A percentile compares a stretch with the other conserved stretches of the same genome.
Evolutionary conservation across 1,140 invertebrate genomes (phyloP).

Genomic region (Zophobas morio): DNA sequence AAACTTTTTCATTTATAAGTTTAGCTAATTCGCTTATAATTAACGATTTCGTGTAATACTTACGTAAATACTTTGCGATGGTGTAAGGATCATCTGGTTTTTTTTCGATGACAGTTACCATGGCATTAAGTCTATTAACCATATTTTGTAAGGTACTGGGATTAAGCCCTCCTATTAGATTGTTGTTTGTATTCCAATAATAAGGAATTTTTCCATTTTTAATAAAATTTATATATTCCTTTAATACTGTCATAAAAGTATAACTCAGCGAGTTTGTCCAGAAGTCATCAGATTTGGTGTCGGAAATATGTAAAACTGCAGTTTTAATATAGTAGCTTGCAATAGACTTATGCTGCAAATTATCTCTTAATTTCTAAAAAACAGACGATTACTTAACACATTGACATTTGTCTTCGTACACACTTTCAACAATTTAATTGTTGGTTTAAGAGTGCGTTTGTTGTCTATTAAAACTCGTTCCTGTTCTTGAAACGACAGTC

Average conservation of each 20-base stretch:
- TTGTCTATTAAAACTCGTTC: neutral
- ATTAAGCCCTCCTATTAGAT: constrained; percentile 19
- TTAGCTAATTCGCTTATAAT: no score
- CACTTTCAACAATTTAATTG: constrained; percentile 62
- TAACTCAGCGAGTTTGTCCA: constrained; percentile 67
- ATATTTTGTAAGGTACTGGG: constrained; percentile 23
- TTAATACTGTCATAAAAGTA: constrained; percentile 64
- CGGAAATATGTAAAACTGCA: constrained; percentile 68
- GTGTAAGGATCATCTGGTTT: constrained; percentile 5
- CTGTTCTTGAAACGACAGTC: neutral
- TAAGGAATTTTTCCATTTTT: constrained; percentile 20
- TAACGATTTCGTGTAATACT: neutral
- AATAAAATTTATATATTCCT: constrained; percentile 8
- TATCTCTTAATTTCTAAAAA: constrained; percentile 69
- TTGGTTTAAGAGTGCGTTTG: constrained; percentile 53
- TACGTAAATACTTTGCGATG: constrained; percentile 39
- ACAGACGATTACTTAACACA: constrained; percentile 17
- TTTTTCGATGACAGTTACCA: constrained; percentile 9
- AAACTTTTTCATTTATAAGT: no score
- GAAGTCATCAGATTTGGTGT: constrained; percentile 61
- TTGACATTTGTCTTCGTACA: no score
- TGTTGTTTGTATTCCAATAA: constrained; percentile 43
- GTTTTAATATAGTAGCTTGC: constrained; percentile 73
- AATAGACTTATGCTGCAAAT: constrained; percentile 65
- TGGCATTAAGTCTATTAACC: constrained; percentile 2